Evolutionary conservation across 1,140 invertebrate species (phyloP), one percentile per base, ranked within the genome.

Genomic region (Plectrocnemia conspersa): DNA sequence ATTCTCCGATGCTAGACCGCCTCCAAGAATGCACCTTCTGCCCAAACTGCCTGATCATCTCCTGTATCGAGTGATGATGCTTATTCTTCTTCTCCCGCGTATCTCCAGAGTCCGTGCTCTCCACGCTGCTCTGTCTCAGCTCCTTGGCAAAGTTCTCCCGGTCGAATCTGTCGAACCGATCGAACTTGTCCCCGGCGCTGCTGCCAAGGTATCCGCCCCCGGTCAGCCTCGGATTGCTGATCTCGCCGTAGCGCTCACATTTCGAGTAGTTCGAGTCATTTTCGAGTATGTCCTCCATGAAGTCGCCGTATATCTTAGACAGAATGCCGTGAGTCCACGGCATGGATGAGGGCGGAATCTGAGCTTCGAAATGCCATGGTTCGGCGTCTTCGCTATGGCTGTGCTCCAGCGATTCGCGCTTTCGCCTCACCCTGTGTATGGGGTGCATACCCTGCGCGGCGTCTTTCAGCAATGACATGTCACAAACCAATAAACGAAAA

Each of bases 31-130:
- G 76, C 22, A 82, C 77, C 65, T 80, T 82, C 61, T 82, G 82
- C 2, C 83, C 79, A 60, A 88, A 85, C 52, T 84, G 82, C 41
- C 81, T 73, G 25, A 87, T 82, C 68, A 87, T 71, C 62, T 86
- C 84, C 61, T 86, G 83, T 62, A 88, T 85, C 16, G 79, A 79
- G 63, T 82, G 78, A 60, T 81, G 80, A 64, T 81, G 81, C 61
- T 79, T 77, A 22, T 58, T 42, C 58, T 73, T 64, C n/a, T 46
- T 56, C 47, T 49, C 52, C 66, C 16, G 64, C 47, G 50, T 65
- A 68, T 1, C 70, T 65, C 7, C 64, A 65, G 23, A 68, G 67
- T 15, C 68, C 64, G 33, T 68, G 63, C 48, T 67, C 62, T 42
- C 61, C 62, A 27, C 62, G 38, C 32, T 48, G 64, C 23, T 64